Base-by-base conservation (phyloP, 1,140 invertebrate species). In the Trichonephila inaurata region DNA sequence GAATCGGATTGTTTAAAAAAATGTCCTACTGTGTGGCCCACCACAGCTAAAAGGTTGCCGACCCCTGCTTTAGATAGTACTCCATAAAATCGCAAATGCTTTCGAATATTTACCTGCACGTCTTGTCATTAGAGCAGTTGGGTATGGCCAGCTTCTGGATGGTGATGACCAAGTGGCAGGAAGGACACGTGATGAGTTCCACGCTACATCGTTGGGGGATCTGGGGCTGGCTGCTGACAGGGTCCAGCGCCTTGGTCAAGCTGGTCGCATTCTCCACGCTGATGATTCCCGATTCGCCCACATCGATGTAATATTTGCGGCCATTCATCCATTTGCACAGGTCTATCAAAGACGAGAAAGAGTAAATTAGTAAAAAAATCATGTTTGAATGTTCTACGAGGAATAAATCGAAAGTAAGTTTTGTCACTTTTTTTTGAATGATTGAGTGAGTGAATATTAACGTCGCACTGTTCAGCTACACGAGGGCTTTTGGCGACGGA, bases 181-280 rank as follows among this genome's bases (percentile, higher is more conserved):
- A 97, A 0, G 97, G 97, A 95, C 97, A 97, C 12, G 97, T 97
- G 10, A 97, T 96, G 77, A 97, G 95, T 95, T 97, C 97, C 82
- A 97, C 95, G 92, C 96, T 97, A 95, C 97, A 97, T 93, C 93
- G 24, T 83, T 94, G 94, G 0, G 94, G 94, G 12, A 94, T 92
- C 12, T 92, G 89, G 10, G 93, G 93, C 24, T 89, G 81, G 64
- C 16, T 72, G 7, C 19, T 58, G 51, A 33, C 33, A 0, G 77
- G 24, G 33, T 77, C 61, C 8, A 64, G n/a, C 14, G 21, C 24
- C 8, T 90, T 66, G 0, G 64, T 72, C 24, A 93, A 8, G 33
- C 83, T 89, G 62, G 93, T 94, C 2, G 94, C 86, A 60, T 94
- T 94, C 58, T 89, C 94, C 2, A 92, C 93, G 12, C 85, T 92